A percentile compares a stretch with the other conserved stretches of the same genome.
These are phyloP conservation scores for Catocala nupta DNA, from an alignment of 2,888 invertebrate genomes.

Conservation along the genomic window DNA sequence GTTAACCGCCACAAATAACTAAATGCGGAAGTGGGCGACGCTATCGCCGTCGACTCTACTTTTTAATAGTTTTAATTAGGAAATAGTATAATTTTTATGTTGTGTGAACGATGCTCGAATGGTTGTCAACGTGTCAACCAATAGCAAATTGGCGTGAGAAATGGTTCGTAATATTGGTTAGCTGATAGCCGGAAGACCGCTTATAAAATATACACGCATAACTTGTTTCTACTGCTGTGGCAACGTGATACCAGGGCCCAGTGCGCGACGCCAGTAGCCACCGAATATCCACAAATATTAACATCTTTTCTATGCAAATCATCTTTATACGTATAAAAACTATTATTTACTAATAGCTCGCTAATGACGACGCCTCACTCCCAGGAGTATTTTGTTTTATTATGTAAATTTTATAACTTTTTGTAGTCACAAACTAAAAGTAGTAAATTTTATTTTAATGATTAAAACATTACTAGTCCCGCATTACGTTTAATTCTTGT, in stretches of 20 bases:
- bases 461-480: too few relatives aligned
- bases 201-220: slow-evolving; percentile 47
- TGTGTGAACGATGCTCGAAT: slow-evolving; percentile 60
- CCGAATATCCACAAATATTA: slow-evolving; percentile 24
- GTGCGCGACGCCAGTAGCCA: slow-evolving; percentile 28
- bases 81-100: slow-evolving; percentile 84
- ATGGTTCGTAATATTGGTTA: slow-evolving; percentile 59
- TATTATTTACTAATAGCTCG: slow-evolving; percentile 19
- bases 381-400: neutral
- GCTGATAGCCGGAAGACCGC: slow-evolving; percentile 53
- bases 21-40: slow-evolving; percentile 81
- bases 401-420: neutral
- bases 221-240: slow-evolving; percentile 48
- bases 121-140: slow-evolving; percentile 66
- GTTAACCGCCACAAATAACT: slow-evolving; percentile 85
- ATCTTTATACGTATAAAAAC: slow-evolving; percentile 6
- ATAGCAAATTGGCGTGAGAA: slow-evolving; percentile 82
- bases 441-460: too few relatives aligned
- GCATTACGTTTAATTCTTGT: too few relatives aligned
- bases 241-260: slow-evolving; percentile 32
- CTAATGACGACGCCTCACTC: slow-evolving; percentile 4
- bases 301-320: slow-evolving; percentile 35
- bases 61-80: slow-evolving; percentile 87
- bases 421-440: too few relatives aligned
- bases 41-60: slow-evolving; percentile 67